Evolutionary conservation across 2,797 vertebrate species (phyloP), one percentile per base, ranked within the genome.

Genomic region (Tympanoctomys barrerae): DNA sequence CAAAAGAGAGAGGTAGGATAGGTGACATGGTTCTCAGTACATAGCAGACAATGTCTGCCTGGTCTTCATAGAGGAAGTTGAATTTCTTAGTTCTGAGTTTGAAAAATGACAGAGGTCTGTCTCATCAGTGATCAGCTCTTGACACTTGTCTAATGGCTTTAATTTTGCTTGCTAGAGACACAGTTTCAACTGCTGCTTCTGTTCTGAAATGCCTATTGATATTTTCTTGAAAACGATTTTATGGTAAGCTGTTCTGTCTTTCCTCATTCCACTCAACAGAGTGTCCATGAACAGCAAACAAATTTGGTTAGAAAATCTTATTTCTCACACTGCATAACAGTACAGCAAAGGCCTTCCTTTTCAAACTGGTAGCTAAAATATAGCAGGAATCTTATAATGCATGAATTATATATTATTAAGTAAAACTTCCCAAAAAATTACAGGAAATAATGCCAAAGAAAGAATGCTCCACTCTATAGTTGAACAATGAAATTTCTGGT

Each of bases 281-380:
- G 42, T 46, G 49, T 78, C 89, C 78, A 80, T 62, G 68, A 89
- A 81, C 24, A 88, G 89, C 88, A 95, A 93, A 89, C 57, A 42
- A 84, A 94, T 90, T 79, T 96, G 64, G 86, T 81, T 78, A 94
- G 87, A 91, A 94, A 96, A 91, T 90, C 75, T 93, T 87, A 77
- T 90, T 95, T 96, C 70, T 89, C 87, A 1, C 18, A 14, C 81
- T 57, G 61, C 19, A 83, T 84, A 93, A 86, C 91, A 91, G 80
- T 61, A 85, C 52, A 94, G 24, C 16, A 66, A 28, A 94, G 39
- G 64, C 39, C 87, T 93, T 91, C 52, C 57, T 83, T 80, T 85
- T 66, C 66, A 91, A 91, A 93, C 59, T 89, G 68, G 18, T 13
- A 33, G 57, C 57, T 93, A 91, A 94, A 59, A 75, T 68, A 83